These are phyloP conservation scores for Eucidaris tribuloides DNA, from an alignment of 35 echinoderm and acorn worm species.

Conservation along the genomic window DNA sequence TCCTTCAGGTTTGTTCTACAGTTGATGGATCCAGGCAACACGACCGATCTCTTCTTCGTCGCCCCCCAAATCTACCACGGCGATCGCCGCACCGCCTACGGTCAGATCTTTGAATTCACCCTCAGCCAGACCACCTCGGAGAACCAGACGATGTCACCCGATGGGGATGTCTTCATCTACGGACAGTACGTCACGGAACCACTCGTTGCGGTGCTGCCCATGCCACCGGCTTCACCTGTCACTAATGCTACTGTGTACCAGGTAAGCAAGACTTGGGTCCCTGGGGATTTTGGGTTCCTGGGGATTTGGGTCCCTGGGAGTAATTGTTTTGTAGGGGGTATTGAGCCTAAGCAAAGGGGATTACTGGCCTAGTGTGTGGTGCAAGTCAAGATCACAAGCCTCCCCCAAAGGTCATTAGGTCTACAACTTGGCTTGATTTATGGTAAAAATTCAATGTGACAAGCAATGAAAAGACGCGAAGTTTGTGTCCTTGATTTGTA, in stretches of 20 bases:
- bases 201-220: conserved; percentile 45
- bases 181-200: conserved; percentile 41
- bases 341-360: too few relatives aligned
- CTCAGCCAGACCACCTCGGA: conserved; percentile 71
- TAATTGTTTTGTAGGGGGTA: too few relatives aligned
- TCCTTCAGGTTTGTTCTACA: conserved; percentile 77
- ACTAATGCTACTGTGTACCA: conserved; percentile 56
- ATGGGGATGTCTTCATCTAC: conserved; percentile 84
- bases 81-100: conserved; percentile 77
- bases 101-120: conserved; percentile 66
- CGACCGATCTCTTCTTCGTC: conserved; percentile 73
- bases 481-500: too few relatives aligned
- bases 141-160: conserved; percentile 45
- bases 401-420: too few relatives aligned
- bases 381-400: too few relatives aligned
- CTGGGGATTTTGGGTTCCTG: too few relatives aligned
- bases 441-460: too few relatives aligned
- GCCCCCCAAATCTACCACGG: conserved; percentile 59
- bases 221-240: conserved; percentile 26
- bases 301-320: too few relatives aligned
- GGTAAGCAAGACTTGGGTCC: too few relatives aligned
- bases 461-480: too few relatives aligned
- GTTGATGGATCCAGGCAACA: conserved; percentile 28
- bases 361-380: too few relatives aligned
- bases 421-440: too few relatives aligned